phyloP scores from a whole-genome alignment of 2,113 vertebrate species.

The Brienomyrus brachyistius region DNA sequence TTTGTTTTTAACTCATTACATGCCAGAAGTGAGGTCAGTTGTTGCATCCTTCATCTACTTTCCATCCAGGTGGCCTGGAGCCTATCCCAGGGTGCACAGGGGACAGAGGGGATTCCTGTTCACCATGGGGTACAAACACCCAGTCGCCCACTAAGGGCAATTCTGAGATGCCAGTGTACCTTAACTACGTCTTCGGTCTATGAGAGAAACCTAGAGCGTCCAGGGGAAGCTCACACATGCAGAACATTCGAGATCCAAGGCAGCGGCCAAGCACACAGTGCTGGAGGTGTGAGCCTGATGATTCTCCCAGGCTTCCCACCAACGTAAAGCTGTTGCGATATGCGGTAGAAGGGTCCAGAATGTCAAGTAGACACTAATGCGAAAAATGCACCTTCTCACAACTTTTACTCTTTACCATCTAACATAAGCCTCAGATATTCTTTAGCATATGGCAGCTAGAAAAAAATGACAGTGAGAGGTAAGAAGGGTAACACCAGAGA shows the following conservation, averaged over 20 bases:
- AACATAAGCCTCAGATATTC: background rate
- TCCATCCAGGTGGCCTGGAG: background rate
- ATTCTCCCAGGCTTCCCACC: background rate
- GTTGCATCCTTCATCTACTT: background rate
- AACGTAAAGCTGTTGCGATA: background rate
- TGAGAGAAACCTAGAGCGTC: background rate
- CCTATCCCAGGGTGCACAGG: background rate
- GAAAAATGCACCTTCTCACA: background rate
- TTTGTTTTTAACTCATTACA: background rate
- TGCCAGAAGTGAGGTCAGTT: background rate
- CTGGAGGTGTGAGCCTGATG: background rate
- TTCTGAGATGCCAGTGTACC: background rate
- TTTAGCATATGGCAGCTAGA: background rate
- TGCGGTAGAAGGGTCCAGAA: background rate
- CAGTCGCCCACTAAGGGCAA: background rate
- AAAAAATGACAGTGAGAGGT: background rate
- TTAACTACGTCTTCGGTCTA: background rate
- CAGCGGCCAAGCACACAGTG: background rate
- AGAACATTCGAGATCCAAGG: background rate
- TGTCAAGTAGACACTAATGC: background rate
- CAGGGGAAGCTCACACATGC: background rate
- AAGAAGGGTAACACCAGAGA: background rate
- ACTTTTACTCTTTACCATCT: background rate
- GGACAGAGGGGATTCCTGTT: background rate
- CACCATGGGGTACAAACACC: background rate